Conservation (phyloP, 2,797 vertebrate species). For the Margarornis squamiger region DNA sequence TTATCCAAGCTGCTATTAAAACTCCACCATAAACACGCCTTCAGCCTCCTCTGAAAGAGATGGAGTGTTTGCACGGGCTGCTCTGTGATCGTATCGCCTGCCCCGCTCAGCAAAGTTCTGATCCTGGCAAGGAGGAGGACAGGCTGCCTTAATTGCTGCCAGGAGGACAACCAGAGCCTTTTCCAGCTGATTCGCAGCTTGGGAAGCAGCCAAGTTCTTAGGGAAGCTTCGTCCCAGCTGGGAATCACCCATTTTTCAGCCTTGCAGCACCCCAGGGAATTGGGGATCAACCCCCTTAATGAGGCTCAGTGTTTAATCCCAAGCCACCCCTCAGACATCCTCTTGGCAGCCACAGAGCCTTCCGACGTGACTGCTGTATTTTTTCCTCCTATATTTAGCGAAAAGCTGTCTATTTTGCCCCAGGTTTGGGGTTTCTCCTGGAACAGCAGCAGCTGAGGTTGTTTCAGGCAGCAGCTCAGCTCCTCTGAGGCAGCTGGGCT, state of each 20-base stretch:
- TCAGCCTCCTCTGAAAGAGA: slow-evolving; percentile 3
- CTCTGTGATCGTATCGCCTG: fast-evolving
- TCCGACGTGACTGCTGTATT: fast-evolving
- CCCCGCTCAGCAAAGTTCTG: neutral
- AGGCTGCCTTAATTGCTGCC: neutral
- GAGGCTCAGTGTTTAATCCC: neutral
- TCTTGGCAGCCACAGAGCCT: neutral
- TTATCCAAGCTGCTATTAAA: slow-evolving; percentile 15
- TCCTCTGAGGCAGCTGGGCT: neutral
- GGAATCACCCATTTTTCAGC: neutral
- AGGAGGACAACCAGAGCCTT: neutral
- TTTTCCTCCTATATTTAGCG: neutral
- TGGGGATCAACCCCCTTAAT: fast-evolving
- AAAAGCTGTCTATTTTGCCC: neutral
- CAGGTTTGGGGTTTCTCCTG: neutral
- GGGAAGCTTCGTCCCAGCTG: neutral
- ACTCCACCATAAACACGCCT: neutral
- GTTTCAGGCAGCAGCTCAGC: neutral
- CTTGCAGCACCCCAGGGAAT: fast-evolving
- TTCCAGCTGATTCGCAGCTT: neutral
- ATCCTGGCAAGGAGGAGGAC: neutral
- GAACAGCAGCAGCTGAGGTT: neutral
- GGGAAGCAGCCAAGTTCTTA: neutral
- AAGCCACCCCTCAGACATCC: neutral
- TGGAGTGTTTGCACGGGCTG: neutral